Conservation (phyloP, 2,888 invertebrate genomes). For the Margaritifera margaritifera region DNA sequence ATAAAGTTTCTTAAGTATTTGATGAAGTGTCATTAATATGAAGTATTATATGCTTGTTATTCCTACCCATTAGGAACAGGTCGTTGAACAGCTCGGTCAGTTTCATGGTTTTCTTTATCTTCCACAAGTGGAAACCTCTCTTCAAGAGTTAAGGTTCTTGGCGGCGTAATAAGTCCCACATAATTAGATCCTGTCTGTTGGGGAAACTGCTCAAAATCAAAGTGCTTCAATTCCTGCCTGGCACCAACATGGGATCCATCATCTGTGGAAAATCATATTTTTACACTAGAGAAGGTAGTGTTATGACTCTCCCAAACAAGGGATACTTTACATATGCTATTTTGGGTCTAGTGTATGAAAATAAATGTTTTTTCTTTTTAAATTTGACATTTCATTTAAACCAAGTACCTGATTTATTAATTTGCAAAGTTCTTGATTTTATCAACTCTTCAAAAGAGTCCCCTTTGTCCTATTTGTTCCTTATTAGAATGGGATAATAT, state of each 20-base stretch:
- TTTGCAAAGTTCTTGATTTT: no score
- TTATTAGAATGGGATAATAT: no score
- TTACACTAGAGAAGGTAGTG: no score
- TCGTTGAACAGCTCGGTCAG: neutral
- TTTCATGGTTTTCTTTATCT: constrained; percentile 15
- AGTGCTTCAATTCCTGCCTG: constrained; percentile 45
- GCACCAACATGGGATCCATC: constrained; percentile 62
- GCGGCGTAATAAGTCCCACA: constrained; percentile 90
- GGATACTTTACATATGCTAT: no score
- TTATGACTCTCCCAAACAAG: no score
- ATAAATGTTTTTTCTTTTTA: no score
- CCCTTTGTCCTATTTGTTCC: no score
- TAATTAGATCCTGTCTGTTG: constrained; percentile 78
- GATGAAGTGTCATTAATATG: neutral
- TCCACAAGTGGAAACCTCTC: constrained; percentile 72
- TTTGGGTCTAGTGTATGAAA: no score
- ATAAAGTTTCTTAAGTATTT: no score
- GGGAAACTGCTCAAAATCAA: constrained; percentile 44
- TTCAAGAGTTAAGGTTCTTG: constrained; percentile 88
- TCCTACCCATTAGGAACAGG: constrained; percentile 45
- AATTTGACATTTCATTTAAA: no score
- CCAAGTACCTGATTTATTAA: no score
- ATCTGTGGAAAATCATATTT: constrained; percentile 48
- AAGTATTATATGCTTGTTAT: neutral
- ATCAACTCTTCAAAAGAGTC: no score